Conservation (phyloP, 2,888 invertebrate species). For the Cataglyphis altisquamis region DNA sequence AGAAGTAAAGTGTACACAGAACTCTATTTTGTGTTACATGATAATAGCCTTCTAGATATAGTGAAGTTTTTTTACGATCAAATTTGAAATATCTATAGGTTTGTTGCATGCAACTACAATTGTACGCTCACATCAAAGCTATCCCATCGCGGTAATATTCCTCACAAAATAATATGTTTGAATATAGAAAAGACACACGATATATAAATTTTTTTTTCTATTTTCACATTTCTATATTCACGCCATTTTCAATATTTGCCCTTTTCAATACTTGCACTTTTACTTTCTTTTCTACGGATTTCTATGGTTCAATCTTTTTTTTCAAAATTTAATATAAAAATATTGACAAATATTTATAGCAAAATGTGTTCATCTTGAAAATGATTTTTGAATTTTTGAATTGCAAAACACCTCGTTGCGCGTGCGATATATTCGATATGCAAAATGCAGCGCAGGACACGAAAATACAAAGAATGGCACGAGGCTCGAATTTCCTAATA, state of each 20-base stretch:
- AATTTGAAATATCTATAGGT: neutral
- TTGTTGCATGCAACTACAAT: neutral
- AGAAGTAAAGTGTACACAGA: neutral
- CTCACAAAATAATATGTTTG: neutral
- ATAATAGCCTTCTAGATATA: neutral
- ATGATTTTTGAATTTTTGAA: neutral
- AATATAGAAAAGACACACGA: neutral
- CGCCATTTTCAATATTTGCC: too few relatives aligned
- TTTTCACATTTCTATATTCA: neutral
- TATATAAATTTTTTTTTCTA: neutral
- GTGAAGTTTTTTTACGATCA: neutral
- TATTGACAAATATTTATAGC: neutral
- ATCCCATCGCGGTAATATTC: neutral
- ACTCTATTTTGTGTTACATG: slow-evolving; percentile 1
- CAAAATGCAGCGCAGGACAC: neutral
- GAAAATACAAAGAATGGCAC: slow-evolving; percentile 16
- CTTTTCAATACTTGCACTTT: too few relatives aligned
- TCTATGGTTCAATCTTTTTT: neutral
- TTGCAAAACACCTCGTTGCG: neutral
- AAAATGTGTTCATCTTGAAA: neutral
- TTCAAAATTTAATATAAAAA: neutral
- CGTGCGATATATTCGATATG: neutral
- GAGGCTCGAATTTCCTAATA: slow-evolving; percentile 68
- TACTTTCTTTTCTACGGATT: neutral
- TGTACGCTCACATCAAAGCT: neutral